Evolutionary conservation across 2,888 invertebrate species (phyloP).

Genomic region (Balanococcus diminutus): DNA sequence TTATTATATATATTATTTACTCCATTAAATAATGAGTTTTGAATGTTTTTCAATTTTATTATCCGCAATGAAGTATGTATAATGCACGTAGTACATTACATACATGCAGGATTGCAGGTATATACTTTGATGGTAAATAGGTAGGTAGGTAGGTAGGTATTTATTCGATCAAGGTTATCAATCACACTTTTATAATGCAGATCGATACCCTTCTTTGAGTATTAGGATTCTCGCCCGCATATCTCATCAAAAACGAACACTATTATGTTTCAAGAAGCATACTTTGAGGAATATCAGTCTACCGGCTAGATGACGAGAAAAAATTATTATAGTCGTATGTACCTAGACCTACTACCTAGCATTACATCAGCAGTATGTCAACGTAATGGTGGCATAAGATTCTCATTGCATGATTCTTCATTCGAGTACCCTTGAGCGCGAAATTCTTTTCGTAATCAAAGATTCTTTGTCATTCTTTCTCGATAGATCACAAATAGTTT

Average conservation of each 20-base stretch:
- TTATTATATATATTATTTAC: too few relatives aligned
- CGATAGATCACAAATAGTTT: not conserved
- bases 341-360: too few relatives aligned
- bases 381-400: not conserved
- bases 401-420: not conserved
- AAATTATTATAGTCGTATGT: not conserved
- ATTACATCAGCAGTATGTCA: not conserved
- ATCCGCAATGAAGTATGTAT: too few relatives aligned
- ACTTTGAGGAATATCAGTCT: not conserved
- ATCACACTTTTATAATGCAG: not conserved
- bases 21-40: too few relatives aligned
- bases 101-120: too few relatives aligned
- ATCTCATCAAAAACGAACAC: not conserved
- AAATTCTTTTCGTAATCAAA: not conserved
- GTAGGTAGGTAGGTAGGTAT: too few relatives aligned
- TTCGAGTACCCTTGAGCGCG: not conserved
- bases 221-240: not conserved
- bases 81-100: too few relatives aligned
- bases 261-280: not conserved
- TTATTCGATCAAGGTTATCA: not conserved
- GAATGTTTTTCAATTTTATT: too few relatives aligned
- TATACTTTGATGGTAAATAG: too few relatives aligned
- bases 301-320: not conserved
- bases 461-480: not conserved
- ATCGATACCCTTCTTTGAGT: not conserved